phyloP scores from a whole-genome alignment of 2,888 invertebrate species.

The Lasiommata megera region DNA sequence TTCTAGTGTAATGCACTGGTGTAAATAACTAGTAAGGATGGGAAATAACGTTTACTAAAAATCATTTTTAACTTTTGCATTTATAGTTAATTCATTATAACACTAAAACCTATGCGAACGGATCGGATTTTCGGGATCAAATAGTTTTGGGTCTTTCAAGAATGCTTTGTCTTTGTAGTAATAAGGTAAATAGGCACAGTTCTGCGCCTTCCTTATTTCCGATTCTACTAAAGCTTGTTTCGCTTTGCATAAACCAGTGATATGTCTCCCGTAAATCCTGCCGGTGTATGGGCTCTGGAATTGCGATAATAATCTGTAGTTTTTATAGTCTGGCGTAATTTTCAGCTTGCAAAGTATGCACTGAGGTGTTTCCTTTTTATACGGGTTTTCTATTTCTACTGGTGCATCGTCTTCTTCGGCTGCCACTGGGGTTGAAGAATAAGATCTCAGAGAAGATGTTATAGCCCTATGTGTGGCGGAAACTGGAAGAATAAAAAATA shows the following conservation, averaged over 20 bases:
- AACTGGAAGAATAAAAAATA: conserved; percentile 45
- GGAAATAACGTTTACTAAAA: background rate
- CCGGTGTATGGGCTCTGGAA: conserved; percentile 98
- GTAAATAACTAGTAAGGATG: too few species aligned
- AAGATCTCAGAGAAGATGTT: conserved; percentile 41
- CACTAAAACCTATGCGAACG: conserved; percentile 88
- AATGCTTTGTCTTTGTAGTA: conserved; percentile 91
- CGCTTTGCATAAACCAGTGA: conserved; percentile 94
- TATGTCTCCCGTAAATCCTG: conserved; percentile 93
- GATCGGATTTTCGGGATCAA: conserved; percentile 92
- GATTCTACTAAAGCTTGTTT: conserved; percentile 88
- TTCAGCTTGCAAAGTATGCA: conserved; percentile 93
- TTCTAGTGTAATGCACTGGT: too few species aligned
- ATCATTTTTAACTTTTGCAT: background rate
- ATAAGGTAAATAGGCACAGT: conserved; percentile 90
- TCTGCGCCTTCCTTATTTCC: conserved; percentile 89
- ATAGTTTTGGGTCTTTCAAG: conserved; percentile 93
- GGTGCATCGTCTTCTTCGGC: conserved; percentile 61
- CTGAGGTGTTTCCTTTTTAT: conserved; percentile 83
- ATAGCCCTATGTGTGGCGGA: conserved; percentile 42
- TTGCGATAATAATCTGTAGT: conserved; percentile 94
- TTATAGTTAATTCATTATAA: background rate
- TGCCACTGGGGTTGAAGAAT: conserved; percentile 42
- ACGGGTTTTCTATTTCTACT: conserved; percentile 89
- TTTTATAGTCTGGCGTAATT: conserved; percentile 94